Evolutionary conservation across 2,113 vertebrate species (phyloP).

Genomic region (Takifugu flavidus): DNA sequence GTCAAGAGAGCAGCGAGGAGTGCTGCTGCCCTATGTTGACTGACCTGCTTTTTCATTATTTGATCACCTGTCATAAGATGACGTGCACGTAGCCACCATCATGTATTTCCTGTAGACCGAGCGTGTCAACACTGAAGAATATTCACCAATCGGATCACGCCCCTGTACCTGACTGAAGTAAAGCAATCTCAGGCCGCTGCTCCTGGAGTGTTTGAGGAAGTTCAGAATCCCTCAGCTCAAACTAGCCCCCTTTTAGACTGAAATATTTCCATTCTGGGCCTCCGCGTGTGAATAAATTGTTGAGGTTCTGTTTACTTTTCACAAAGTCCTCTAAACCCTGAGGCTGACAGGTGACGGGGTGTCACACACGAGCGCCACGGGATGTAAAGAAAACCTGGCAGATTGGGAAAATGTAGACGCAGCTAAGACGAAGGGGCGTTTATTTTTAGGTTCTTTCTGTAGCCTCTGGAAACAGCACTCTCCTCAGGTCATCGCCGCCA

Average conservation of each 20-base stretch:
- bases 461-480: too few species aligned
- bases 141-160: conserved; percentile 12
- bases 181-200: background rate
- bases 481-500: too few species aligned
- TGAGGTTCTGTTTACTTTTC: background rate
- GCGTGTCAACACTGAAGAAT: background rate
- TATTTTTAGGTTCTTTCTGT: background rate
- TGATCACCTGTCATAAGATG: conserved; percentile 39
- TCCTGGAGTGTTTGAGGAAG: too few species aligned
- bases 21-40: conserved; percentile 48
- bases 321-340: background rate
- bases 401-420: conserved; percentile 9
- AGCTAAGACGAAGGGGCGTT: background rate
- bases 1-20: conserved; percentile 50
- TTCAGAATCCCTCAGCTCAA: too few species aligned
- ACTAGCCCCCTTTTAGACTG: background rate
- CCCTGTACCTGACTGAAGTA: background rate
- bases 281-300: background rate
- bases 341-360: too few species aligned
- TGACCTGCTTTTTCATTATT: conserved; percentile 36
- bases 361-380: too few species aligned
- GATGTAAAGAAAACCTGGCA: conserved; percentile 6
- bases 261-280: background rate
- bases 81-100: background rate
- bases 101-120: too few species aligned